These are phyloP conservation scores for Cheumatopsyche charites DNA, from an alignment of 1,140 invertebrate genomes.

Conservation along the genomic window DNA sequence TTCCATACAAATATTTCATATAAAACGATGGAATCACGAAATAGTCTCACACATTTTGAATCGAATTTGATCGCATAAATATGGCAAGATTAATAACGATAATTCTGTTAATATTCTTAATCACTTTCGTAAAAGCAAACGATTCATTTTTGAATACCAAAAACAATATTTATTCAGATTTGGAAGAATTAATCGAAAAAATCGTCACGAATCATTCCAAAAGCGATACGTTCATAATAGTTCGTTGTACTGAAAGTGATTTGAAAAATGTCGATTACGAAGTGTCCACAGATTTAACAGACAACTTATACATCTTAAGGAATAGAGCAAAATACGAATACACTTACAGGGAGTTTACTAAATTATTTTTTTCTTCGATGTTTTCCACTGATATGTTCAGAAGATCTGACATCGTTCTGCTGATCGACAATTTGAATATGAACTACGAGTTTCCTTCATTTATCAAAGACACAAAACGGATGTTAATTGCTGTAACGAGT, in stretches of 20 bases:
- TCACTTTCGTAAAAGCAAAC: conserved; percentile 7
- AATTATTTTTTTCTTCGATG: too few species aligned
- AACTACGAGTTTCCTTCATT: not conserved
- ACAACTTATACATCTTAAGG: too few species aligned
- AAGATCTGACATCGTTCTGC: not conserved
- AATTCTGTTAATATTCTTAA: not conserved
- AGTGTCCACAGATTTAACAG: too few species aligned
- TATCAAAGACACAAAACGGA: not conserved
- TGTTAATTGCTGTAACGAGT: not conserved
- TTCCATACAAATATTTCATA: too few species aligned
- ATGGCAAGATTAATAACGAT: conserved; percentile 16
- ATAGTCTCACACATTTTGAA: not conserved
- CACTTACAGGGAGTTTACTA: too few species aligned
- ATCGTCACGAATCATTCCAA: not conserved
- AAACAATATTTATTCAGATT: not conserved
- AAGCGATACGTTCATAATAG: too few species aligned
- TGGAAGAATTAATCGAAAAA: not conserved
- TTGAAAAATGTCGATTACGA: too few species aligned
- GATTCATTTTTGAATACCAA: not conserved
- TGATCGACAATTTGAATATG: not conserved
- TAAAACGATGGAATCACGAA: too few species aligned
- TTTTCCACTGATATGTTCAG: not conserved
- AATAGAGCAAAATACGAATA: too few species aligned
- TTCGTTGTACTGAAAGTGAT: too few species aligned
- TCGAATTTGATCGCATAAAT: not conserved